Evolutionary conservation across 2,888 invertebrate genomes (phyloP).

Genomic region (Electrophaes corylata): DNA sequence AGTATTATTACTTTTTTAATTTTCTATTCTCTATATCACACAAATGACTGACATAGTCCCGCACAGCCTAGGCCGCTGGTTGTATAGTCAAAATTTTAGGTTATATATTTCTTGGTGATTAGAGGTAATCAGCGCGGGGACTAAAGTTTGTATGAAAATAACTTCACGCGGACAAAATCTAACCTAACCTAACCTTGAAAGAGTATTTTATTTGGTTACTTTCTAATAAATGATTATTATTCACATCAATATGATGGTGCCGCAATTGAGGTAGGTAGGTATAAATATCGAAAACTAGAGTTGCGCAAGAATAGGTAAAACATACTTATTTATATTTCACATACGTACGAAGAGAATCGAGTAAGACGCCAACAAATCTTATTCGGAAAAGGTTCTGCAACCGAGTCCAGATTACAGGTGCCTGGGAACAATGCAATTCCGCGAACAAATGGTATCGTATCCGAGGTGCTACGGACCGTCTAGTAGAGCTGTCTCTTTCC

Average conservation of each 20-base stretch:
- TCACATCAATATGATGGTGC: neutral
- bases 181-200: too few species aligned
- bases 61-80: too few species aligned
- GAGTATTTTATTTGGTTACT: too few species aligned
- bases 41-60: too few species aligned
- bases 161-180: too few species aligned
- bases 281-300: neutral
- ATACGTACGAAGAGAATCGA: slow-evolving; percentile 29
- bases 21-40: too few species aligned
- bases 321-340: slow-evolving; percentile 34
- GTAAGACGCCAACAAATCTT: slow-evolving; percentile 55
- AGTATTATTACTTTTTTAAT: too few species aligned
- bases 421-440: slow-evolving; percentile 75
- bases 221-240: too few species aligned
- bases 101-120: too few species aligned
- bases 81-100: too few species aligned
- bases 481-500: slow-evolving; percentile 13
- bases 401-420: slow-evolving; percentile 78
- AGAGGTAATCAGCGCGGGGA: too few species aligned
- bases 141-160: too few species aligned
- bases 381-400: slow-evolving; percentile 58
- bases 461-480: slow-evolving; percentile 19
- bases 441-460: slow-evolving; percentile 66
- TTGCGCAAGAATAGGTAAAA: slow-evolving; percentile 34
- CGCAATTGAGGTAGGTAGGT: neutral